Evolutionary conservation across 2,888 invertebrate genomes (phyloP).

Genomic region (Micoletzkya japonica): DNA sequence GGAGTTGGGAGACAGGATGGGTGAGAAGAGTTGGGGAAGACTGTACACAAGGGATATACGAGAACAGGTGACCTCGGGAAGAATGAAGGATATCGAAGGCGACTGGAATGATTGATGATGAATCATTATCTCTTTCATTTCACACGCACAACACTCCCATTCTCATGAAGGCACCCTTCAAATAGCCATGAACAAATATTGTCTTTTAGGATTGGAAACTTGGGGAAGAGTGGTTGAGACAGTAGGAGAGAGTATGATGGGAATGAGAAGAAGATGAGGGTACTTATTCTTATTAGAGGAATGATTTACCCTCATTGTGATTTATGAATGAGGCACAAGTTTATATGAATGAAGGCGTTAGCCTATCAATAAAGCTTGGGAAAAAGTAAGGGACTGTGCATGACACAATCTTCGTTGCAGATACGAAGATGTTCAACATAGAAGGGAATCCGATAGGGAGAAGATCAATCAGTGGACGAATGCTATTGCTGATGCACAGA

Average conservation of each 20-base stretch:
- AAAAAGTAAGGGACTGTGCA: background rate
- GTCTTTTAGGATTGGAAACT: no score
- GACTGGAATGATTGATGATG: no score
- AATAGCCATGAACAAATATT: no score
- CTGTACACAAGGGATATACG: no score
- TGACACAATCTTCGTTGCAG: slow-evolving; percentile 37
- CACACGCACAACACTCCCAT: no score
- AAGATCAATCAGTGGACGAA: slow-evolving; percentile 61
- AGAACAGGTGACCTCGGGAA: no score
- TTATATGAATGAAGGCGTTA: no score
- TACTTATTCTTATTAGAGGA: background rate
- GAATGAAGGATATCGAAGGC: no score
- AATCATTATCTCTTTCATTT: no score
- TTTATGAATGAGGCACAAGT: no score
- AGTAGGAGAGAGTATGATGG: background rate
- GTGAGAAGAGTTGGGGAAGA: no score
- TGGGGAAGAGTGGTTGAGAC: background rate
- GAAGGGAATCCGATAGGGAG: slow-evolving; percentile 59
- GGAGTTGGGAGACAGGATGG: background rate
- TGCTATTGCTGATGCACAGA: slow-evolving; percentile 61
- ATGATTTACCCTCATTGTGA: background rate
- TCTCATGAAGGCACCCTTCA: no score
- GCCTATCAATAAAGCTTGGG: background rate
- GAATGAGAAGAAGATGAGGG: background rate
- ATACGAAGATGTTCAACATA: slow-evolving; percentile 60